Percentiles rank a stretch among this genome's conserved stretches.
phyloP scores from a whole-genome alignment of 2,797 vertebrate genomes.

The Ibycter americanus region DNA sequence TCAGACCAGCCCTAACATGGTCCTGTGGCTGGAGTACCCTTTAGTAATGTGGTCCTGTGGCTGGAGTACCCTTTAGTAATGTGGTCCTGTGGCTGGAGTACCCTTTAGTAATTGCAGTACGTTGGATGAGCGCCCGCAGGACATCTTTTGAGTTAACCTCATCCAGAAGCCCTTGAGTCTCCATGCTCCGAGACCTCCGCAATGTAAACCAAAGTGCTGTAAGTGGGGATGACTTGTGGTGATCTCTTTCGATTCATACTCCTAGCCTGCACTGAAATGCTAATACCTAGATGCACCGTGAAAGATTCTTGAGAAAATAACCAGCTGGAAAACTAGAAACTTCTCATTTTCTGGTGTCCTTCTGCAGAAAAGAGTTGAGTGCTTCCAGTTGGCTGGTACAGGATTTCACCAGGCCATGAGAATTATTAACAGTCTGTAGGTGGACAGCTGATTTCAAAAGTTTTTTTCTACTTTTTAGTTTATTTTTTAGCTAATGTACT shows the following conservation, averaged over 20 bases:
- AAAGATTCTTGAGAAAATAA: not conserved
- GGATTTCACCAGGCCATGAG: not conserved
- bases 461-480: not conserved
- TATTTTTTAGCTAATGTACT: not conserved
- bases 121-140: not conserved
- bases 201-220: not conserved
- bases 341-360: not conserved
- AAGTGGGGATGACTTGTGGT: not conserved
- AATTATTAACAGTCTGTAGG: not conserved
- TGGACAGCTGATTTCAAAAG: not conserved
- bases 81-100: not conserved
- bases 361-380: not conserved
- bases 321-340: not conserved
- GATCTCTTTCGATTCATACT: not conserved
- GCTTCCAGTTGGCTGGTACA: not conserved
- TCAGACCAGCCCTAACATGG: not conserved
- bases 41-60: not conserved
- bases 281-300: not conserved
- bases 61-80: not conserved
- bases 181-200: not conserved
- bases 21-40: not conserved
- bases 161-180: not conserved
- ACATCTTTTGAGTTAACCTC: not conserved
- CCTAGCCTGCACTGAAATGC: not conserved
- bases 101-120: not conserved